Percentiles rank a stretch among this genome's conserved stretches.
Evolutionary conservation across 2,888 invertebrate genomes (phyloP).

Genomic region (Apotomis capreana): DNA sequence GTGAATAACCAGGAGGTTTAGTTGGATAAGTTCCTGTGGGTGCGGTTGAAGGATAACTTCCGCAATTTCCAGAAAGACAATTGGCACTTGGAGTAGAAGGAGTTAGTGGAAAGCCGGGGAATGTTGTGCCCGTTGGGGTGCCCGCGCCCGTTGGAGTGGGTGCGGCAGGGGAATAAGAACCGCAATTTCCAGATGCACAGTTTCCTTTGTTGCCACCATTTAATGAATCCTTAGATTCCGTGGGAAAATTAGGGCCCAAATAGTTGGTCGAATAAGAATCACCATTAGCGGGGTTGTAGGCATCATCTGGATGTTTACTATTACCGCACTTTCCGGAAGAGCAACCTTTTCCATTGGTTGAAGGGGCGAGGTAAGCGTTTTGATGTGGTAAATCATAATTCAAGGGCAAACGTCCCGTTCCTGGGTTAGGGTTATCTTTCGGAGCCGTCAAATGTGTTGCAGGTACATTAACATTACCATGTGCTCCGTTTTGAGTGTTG

Average conservation of each 20-base stretch:
- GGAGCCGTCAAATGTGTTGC: slow-evolving; percentile 61
- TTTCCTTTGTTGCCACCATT: slow-evolving; percentile 17
- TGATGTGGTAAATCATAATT: slow-evolving; percentile 55
- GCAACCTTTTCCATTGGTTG: slow-evolving; percentile 42
- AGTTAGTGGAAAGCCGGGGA: slow-evolving; percentile 42
- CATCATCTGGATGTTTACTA: slow-evolving; percentile 19
- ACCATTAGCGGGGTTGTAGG: slow-evolving; percentile 28
- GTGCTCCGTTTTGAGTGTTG: slow-evolving; percentile 39
- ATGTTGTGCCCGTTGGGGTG: slow-evolving; percentile 5
- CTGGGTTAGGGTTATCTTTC: slow-evolving; percentile 50
- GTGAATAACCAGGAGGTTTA: slow-evolving; percentile 52
- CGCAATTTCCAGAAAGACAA: slow-evolving; percentile 27
- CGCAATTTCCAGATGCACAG: slow-evolving; percentile 46
- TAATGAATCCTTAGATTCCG: slow-evolving; percentile 23
- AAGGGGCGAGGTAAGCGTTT: slow-evolving; percentile 39
- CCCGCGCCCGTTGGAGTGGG: slow-evolving; percentile 12
- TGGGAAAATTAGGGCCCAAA: slow-evolving; percentile 27
- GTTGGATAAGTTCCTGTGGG: slow-evolving; percentile 13
- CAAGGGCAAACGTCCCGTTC: slow-evolving; percentile 49
- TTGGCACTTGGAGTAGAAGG: slow-evolving; percentile 26
- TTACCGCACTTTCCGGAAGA: slow-evolving; percentile 43
- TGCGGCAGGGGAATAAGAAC: slow-evolving; percentile 34
- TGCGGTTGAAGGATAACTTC: slow-evolving; percentile 11
- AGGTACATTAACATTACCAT: slow-evolving; percentile 53
- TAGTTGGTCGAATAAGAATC: slow-evolving; percentile 39